Conservation (phyloP, 2,797 vertebrate genomes). For the Sebastes trivittatus region DNA sequence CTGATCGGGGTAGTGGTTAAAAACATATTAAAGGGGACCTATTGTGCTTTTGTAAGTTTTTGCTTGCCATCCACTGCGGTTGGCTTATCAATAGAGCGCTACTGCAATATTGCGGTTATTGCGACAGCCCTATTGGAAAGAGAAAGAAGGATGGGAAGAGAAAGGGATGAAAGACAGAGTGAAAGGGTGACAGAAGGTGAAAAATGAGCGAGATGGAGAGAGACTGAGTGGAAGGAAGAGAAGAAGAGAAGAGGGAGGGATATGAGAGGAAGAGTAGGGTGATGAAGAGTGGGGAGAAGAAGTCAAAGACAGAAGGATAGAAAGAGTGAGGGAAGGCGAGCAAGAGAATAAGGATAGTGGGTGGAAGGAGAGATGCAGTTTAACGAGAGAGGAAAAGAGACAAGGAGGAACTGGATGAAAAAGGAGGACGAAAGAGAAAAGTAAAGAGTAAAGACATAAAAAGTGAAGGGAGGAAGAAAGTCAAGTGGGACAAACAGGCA, state of each 20-base stretch:
- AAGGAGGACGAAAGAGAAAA: not conserved
- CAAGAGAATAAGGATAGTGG: accelerated
- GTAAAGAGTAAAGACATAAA: not conserved
- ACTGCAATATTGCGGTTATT: too few species aligned
- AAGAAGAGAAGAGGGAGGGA: too few species aligned
- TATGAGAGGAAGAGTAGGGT: not conserved
- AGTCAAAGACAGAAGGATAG: not conserved
- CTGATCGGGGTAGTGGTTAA: too few species aligned
- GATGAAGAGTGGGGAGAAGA: not conserved
- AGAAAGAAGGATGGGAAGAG: not conserved
- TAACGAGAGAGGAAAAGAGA: not conserved
- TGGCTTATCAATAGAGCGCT: too few species aligned
- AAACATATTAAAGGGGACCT: too few species aligned
- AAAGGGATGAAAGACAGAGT: not conserved
- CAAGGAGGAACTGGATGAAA: not conserved
- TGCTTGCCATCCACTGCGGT: too few species aligned
- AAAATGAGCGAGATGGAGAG: too few species aligned
- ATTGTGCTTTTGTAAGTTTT: too few species aligned
- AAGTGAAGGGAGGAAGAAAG: conserved; percentile 15
- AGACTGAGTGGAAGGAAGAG: not conserved
- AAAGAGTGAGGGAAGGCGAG: not conserved
- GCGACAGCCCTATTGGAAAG: not conserved
- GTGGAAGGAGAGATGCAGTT: not conserved
- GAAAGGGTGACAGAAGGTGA: not conserved
- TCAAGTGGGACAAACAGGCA: conserved; percentile 24